Evolutionary conservation across 2,888 invertebrate genomes (phyloP).

Genomic region (Eupithecia vulgata): DNA sequence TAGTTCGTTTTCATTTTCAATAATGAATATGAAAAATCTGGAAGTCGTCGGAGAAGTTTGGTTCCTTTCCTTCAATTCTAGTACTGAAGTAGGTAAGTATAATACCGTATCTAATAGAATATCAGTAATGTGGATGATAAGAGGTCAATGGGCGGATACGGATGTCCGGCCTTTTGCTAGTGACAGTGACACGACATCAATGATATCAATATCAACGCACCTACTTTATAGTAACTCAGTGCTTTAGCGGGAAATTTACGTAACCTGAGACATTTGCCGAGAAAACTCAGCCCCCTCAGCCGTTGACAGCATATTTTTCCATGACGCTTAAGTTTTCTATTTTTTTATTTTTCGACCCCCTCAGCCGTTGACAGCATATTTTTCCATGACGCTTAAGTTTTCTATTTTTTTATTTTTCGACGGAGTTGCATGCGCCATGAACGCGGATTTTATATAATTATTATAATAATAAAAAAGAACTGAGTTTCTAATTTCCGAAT

Average conservation of each 20-base stretch:
- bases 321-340: not conserved
- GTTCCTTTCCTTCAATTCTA: not conserved
- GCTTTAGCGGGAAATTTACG: not conserved
- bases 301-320: not conserved
- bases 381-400: not conserved
- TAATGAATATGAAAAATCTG: not conserved
- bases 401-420: not conserved
- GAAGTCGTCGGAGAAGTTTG: not conserved
- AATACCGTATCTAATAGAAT: slow-evolving; percentile 6
- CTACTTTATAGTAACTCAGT: not conserved
- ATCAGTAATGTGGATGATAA: slow-evolving; percentile 8
- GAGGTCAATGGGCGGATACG: slow-evolving; percentile 21
- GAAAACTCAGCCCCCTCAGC: not conserved
- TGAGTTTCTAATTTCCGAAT: no score
- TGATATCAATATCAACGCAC: slow-evolving; percentile 15
- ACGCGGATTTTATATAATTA: no score
- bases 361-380: not conserved
- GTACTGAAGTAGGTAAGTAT: not conserved
- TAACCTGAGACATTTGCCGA: slow-evolving; percentile 1
- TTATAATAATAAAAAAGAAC: no score
- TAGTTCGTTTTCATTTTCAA: no score
- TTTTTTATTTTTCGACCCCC: no score
- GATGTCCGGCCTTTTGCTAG: slow-evolving; percentile 27
- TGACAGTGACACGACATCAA: slow-evolving; percentile 5
- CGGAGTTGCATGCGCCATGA: not conserved